Evolutionary conservation across 2,113 vertebrate genomes (phyloP), one percentile per base, ranked within the genome.

Genomic region (Sturnira hondurensis): DNA sequence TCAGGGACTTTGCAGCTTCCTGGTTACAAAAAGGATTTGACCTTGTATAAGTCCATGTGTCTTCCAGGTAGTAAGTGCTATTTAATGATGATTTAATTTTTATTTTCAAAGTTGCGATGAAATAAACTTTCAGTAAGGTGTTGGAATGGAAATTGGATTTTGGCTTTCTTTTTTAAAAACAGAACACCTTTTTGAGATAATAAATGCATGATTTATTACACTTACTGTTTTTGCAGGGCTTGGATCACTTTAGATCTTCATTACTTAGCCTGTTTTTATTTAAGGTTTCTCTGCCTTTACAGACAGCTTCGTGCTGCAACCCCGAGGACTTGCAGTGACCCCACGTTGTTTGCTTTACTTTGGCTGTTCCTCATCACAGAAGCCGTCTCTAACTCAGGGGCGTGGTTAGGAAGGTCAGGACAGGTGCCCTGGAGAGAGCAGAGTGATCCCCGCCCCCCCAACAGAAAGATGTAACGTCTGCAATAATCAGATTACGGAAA

Each of bases 331-430:
- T 61, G 56, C 41, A 33, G 50, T 68, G 45, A 58, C 13, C 36
- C 85, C 67, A 16, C 31, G n/a, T n/a, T n/a, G 24, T 77, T 92
- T 89, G 47, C 61, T 87, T 84, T 81, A 22, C 22, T 86, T 70
- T 83, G 38, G 83, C 70, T 36, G 78, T 91, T 86, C 14, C 61
- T 63, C 70, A 52, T 58, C 68, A 91, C 7, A 77, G 33, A 54
- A 58, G 43, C 31, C 63, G 68, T 93, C 36, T 7, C 31, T 84
- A 87, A 86, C 16, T 50, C 80, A 92, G n/a, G 86, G 28, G 28
- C 15, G 41, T 36, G 56, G 43, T 85, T 95, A 81, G 81, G 80
- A 81, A 93, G 97, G 71, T 86, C 92, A 93, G 45, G 92, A 78
- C 86, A 83, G 80, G 91, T 89, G 45, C 47, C 1, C 3, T 74